Evolutionary conservation across 2,888 invertebrate species (phyloP).

Genomic region (Agapetus fuscipes): DNA sequence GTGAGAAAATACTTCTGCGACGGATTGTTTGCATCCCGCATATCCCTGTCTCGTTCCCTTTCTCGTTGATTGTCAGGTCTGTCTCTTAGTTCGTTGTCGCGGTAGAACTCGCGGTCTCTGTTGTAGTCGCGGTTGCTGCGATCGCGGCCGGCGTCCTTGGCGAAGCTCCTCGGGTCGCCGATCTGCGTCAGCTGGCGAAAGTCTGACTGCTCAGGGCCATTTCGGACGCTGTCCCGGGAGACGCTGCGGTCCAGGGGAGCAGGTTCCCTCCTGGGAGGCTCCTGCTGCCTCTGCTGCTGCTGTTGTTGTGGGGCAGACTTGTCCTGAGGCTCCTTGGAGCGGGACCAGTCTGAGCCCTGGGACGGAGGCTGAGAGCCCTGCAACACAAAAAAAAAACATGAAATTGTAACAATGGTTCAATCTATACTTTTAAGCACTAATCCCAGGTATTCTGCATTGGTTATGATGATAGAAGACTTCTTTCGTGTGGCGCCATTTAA

Average conservation of each 20-base stretch:
- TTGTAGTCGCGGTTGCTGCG: slow-evolving; percentile 21
- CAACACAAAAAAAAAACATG: not conserved
- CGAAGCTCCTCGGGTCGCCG: slow-evolving; percentile 17
- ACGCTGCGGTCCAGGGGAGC: slow-evolving; percentile 19
- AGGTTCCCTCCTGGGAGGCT: not conserved
- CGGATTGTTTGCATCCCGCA: too few relatives aligned
- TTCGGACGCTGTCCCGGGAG: slow-evolving; percentile 16
- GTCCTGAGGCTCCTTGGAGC: not conserved
- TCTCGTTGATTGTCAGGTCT: slow-evolving; percentile 21
- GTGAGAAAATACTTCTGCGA: slow-evolving; percentile 68
- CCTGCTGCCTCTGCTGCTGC: not conserved
- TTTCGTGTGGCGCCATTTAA: too few relatives aligned
- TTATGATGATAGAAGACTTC: too few relatives aligned
- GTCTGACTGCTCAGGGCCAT: slow-evolving; percentile 18
- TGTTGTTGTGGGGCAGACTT: slow-evolving; percentile 19
- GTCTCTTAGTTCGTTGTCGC: slow-evolving; percentile 30
- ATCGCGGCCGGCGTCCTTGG: slow-evolving; percentile 23
- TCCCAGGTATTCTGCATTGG: too few relatives aligned
- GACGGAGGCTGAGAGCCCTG: not conserved
- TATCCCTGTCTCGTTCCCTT: slow-evolving; percentile 26
- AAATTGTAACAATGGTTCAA: too few relatives aligned
- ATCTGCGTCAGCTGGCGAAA: slow-evolving; percentile 23
- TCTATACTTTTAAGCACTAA: too few relatives aligned
- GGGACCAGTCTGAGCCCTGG: not conserved
- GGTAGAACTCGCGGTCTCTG: slow-evolving; percentile 17